These are phyloP conservation scores for Sturnira hondurensis DNA, from an alignment of 2,113 vertebrate species.

Conservation along the genomic window DNA sequence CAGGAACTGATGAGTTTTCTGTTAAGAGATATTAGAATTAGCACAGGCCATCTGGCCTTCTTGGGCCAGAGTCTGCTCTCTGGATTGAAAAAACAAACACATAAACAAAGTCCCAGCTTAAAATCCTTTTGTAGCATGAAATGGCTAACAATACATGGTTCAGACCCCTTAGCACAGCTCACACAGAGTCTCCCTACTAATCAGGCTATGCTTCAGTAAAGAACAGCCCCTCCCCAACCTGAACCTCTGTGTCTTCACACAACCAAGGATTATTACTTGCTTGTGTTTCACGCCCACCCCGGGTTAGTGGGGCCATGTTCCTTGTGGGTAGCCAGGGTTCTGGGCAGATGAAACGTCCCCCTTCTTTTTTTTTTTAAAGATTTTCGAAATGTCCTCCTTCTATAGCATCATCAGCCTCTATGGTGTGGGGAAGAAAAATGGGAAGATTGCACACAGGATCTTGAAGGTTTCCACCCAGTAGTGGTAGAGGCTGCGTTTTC, in stretches of 20 bases:
- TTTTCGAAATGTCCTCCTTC: not conserved
- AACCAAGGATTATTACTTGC: not conserved
- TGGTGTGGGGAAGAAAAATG: not conserved
- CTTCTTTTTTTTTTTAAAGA: too few relatives aligned
- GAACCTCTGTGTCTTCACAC: not conserved
- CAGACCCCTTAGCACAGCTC: not conserved
- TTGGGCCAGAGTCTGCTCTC: not conserved
- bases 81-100: not conserved
- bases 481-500: not conserved
- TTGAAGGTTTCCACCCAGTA: not conserved
- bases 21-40: not conserved
- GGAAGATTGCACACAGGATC: fast-evolving
- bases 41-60: not conserved
- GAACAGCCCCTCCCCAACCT: not conserved
- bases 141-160: not conserved
- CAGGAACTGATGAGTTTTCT: not conserved
- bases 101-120: not conserved
- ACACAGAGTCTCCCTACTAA: not conserved
- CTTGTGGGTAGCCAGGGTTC: fast-evolving
- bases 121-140: not conserved
- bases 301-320: fast-evolving
- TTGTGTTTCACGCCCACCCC: not conserved
- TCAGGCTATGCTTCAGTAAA: not conserved
- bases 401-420: not conserved
- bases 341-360: too few relatives aligned